Evolutionary conservation across 1,140 invertebrate genomes (phyloP), one percentile per base, ranked within the genome.

Genomic region (Megathymus violae): DNA sequence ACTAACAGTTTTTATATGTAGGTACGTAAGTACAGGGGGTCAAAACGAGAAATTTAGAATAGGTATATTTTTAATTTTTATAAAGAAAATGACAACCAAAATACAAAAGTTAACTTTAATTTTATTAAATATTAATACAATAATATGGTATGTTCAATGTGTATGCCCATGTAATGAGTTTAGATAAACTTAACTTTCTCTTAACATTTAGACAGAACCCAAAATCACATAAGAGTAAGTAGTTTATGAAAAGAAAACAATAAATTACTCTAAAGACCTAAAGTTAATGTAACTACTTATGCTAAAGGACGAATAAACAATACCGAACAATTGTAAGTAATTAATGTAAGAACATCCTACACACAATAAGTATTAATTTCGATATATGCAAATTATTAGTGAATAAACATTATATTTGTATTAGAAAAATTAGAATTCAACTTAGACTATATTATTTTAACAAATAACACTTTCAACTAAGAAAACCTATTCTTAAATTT

Each of bases 161-260:
- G 47, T 50, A 50, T 36, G 47, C 47, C 47, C 31, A 36, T 50
- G 10, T 36, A 50, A 50, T 50, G 27, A 50, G 13, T 50, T 66
- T 52, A 51, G 44, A 69, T 74, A 78, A 87, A 89, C 82, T 74
- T 80, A 82, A 73, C 69, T 82, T 78, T 40, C 84, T 83, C 84
- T 89, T 87, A 87, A 74, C 67, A 73, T 70, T 85, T 85, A 82
- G 76, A 64, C 48, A 77, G 51, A 62, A 51, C 51, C 70, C 68
- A 72, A 82, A 82, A 71, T 69, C 64, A 75, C 66, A 74, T 78
- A 86, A 88, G 85, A 87, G 83, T 80, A 76, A 82, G 83, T 74
- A 86, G 85, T 86, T 82, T 71, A 72, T 61, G 54, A 44, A 51
- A 44, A 44, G 17, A 41, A 46, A 64, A 44, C 62, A 58, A 64